These are phyloP conservation scores for Oegoconia quadripuncta DNA, from an alignment of 2,888 invertebrate genomes.

Conservation along the genomic window DNA sequence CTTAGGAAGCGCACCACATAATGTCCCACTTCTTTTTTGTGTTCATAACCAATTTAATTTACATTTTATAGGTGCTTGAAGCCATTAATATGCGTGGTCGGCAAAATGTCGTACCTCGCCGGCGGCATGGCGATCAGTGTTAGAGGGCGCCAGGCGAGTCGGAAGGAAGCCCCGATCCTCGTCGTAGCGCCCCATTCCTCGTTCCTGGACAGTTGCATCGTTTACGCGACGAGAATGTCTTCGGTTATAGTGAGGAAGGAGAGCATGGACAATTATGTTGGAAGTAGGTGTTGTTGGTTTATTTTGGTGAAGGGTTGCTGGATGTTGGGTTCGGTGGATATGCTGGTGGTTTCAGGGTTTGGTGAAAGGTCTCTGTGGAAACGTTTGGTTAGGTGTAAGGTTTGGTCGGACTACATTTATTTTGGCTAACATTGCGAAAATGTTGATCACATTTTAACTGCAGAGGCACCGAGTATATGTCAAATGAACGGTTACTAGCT, in stretches of 20 bases:
- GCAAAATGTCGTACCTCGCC: slow-evolving; percentile 85
- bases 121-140: slow-evolving; percentile 88
- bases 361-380: neutral
- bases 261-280: slow-evolving; percentile 90
- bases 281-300: slow-evolving; percentile 86
- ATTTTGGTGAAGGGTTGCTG: slow-evolving; percentile 24
- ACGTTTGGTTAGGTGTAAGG: too few relatives aligned
- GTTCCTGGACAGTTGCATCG: slow-evolving; percentile 92
- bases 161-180: slow-evolving; percentile 90
- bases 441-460: too few relatives aligned
- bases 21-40: too few relatives aligned
- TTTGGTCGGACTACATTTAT: too few relatives aligned
- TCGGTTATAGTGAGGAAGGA: slow-evolving; percentile 91
- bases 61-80: slow-evolving; percentile 68
- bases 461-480: too few relatives aligned
- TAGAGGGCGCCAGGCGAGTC: slow-evolving; percentile 86
- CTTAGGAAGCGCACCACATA: too few relatives aligned
- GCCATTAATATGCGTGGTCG: slow-evolving; percentile 85
- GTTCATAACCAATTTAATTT: neutral
- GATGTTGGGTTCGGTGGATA: slow-evolving; percentile 4
- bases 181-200: slow-evolving; percentile 94
- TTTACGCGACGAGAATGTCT: slow-evolving; percentile 89
- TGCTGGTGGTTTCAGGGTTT: neutral
- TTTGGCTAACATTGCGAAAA: too few relatives aligned
- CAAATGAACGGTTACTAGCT: too few relatives aligned